Conservation (phyloP, 2,888 invertebrate genomes). For the Tricholauxania praeusta region DNA sequence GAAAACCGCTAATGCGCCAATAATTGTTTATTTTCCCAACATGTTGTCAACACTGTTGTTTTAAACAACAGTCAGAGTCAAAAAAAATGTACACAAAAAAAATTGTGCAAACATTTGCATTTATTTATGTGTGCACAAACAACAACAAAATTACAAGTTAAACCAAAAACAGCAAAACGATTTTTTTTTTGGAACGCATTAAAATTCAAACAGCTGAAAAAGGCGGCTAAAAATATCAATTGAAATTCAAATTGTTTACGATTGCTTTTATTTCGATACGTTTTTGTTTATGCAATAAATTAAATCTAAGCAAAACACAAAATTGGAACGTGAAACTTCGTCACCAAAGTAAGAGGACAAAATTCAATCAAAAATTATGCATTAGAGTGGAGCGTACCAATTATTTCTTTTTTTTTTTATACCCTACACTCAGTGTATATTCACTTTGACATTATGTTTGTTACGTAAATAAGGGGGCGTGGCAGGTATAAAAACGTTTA, state of each 20-base stretch:
- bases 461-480: too few species aligned
- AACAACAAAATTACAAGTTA: too few species aligned
- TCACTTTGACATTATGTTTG: too few species aligned
- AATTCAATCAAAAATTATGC: not conserved
- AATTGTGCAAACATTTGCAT: not conserved
- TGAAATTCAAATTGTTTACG: conserved; percentile 14
- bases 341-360: not conserved
- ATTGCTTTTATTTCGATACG: not conserved
- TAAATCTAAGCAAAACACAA: not conserved
- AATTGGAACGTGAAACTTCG: not conserved
- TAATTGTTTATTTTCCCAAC: conserved; percentile 2
- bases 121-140: not conserved
- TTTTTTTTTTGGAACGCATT: not conserved
- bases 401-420: not conserved
- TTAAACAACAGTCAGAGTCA: not conserved
- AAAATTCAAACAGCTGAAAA: not conserved
- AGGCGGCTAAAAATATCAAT: not conserved
- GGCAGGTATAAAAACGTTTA: too few species aligned
- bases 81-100: not conserved
- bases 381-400: not conserved
- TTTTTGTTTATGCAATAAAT: conserved; percentile 25
- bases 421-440: too few species aligned
- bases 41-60: conserved; percentile 12
- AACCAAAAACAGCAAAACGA: not conserved
- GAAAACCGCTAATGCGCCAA: not conserved